These are phyloP conservation scores for Gymnothorax javanicus DNA, from an alignment of 2,797 vertebrate species.

Conservation along the genomic window DNA sequence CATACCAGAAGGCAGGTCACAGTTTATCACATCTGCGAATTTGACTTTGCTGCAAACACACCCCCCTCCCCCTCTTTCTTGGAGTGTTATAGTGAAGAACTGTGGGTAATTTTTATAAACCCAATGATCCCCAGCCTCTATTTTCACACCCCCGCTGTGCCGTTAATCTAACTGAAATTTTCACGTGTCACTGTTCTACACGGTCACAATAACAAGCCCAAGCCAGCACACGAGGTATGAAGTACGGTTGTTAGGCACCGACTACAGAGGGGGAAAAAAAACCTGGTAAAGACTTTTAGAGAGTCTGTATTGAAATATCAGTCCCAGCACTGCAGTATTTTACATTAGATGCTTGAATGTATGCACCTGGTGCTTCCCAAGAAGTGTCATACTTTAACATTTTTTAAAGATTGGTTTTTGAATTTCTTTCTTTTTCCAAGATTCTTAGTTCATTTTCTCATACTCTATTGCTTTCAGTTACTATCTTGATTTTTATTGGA, in stretches of 20 bases:
- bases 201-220: too few relatives aligned
- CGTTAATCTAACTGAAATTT: constrained; percentile 2
- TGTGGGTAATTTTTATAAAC: not conserved
- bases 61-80: not conserved
- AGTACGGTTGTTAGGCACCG: not conserved
- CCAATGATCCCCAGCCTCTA: not conserved
- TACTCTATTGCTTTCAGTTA: too few relatives aligned
- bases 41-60: not conserved
- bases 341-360: not conserved
- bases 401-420: too few relatives aligned
- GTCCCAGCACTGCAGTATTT: not conserved
- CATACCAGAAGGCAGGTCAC: not conserved
- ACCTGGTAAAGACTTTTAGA: not conserved
- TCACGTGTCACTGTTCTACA: not conserved
- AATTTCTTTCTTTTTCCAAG: too few relatives aligned
- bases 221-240: not conserved
- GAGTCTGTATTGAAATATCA: not conserved
- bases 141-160: not conserved
- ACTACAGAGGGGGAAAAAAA: not conserved
- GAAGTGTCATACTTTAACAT: too few relatives aligned
- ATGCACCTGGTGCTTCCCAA: not conserved
- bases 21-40: not conserved
- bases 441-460: too few relatives aligned
- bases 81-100: not conserved
- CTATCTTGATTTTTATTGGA: too few relatives aligned